phyloP scores from a whole-genome alignment of 1,140 invertebrate genomes.

The Magallana gigas region DNA sequence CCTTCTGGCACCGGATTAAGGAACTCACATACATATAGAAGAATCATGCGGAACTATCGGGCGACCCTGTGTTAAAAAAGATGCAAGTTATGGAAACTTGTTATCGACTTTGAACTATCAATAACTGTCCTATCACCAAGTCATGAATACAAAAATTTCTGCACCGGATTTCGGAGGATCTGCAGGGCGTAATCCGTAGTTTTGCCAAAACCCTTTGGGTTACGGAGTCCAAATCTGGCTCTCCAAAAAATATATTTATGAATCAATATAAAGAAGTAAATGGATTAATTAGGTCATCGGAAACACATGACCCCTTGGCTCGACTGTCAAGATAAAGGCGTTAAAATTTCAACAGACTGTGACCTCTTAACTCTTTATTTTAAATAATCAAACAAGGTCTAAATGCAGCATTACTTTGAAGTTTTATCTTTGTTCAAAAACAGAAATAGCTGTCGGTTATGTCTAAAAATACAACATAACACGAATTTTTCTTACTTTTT shows the following conservation, averaged over 20 bases:
- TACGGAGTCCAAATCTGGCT: neutral
- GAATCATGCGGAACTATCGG: constrained; percentile 13
- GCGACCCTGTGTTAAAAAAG: constrained; percentile 30
- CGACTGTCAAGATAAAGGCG: neutral
- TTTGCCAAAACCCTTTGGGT: constrained; percentile 17
- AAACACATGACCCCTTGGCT: neutral
- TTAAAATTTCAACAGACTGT: neutral
- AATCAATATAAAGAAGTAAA: constrained; percentile 1
- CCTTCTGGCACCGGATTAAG: neutral
- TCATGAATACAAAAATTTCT: constrained; percentile 32
- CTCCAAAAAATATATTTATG: neutral
- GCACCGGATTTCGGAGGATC: constrained; percentile 3
- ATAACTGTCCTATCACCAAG: constrained; percentile 24
- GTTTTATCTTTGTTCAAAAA: neutral
- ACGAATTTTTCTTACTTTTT: no score
- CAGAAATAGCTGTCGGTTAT: neutral
- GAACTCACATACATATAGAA: neutral
- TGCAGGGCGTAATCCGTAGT: constrained; percentile 4
- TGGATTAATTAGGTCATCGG: neutral
- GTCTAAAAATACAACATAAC: neutral
- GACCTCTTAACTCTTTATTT: neutral
- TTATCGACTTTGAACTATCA: constrained; percentile 11
- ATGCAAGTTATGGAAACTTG: constrained; percentile 30
- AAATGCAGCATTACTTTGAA: neutral
- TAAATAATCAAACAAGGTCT: neutral